Base-by-base conservation (phyloP, 2,797 vertebrate species). In the Apogon talboti region DNA sequence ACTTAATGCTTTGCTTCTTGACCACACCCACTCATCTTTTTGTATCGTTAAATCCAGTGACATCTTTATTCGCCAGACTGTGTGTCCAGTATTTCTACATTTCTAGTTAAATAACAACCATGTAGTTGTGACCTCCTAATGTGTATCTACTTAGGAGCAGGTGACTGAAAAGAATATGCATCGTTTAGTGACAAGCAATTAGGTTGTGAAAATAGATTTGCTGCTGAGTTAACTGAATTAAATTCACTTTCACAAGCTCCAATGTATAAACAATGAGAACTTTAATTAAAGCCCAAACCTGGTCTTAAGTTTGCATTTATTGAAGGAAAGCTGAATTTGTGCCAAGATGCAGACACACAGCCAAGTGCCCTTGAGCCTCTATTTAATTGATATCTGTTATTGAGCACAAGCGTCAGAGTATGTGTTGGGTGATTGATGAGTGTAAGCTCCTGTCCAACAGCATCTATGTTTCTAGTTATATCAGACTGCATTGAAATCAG, bases 291-390 rank as follows among this genome's bases (percentile, higher is more conserved):
- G 16, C 37, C 43, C 55, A 65, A 33, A 11, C 41, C 35, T 18
- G 9, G 24, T 14, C 51, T 24, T 54, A 51, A 11, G 14, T 62
- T 35, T 58, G n/a, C 54, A 35, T 10, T 35, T 37, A 66, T 46
- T 58, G 13, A 58, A 72, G 28, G 51, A 61, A 74, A 43, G 48
- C 66, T 79, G 66, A 69, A 50, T 16, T 7, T 11, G 53, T 72
- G 63, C 72, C 81, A 85, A 73, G 65, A 66, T 70, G 67, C 65
- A 21, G 60, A 72, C 46, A 10, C 4, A 11, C 14, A 79, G 68
- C 81, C 68, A 84, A 81, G 70, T 59, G 55, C 40, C 50, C 44
- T 0, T 0, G 2, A 74, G 73, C 56, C 35, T 62, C 40, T 65
- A 21, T 75, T 68, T 74, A 80, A 81, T 68, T 62, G 58, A 63